Evolutionary conservation across 2,888 invertebrate species (phyloP).

Genomic region (Cancer borealis): DNA sequence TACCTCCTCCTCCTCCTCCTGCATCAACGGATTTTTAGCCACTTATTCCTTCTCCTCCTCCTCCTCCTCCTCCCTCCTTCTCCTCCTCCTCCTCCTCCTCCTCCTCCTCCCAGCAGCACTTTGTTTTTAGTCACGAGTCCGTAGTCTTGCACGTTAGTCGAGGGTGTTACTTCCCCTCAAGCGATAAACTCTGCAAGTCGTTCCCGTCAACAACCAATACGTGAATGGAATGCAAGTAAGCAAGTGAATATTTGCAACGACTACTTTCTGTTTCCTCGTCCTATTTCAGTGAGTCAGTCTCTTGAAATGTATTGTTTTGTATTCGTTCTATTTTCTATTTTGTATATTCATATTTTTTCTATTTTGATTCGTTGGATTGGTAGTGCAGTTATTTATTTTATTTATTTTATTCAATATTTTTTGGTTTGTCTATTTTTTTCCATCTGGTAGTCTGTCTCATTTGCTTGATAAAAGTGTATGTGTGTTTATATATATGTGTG

Average conservation of each 20-base stretch:
- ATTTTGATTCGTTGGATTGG: neutral
- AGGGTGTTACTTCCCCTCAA: neutral
- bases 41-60: too few species aligned
- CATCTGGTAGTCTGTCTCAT: neutral
- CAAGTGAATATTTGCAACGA: neutral
- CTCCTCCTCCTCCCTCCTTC: neutral
- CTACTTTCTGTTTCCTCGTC: neutral
- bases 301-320: neutral
- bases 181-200: neutral
- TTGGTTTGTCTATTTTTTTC: neutral
- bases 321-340: neutral
- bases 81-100: neutral
- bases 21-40: neutral
- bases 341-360: neutral
- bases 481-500: conserved; percentile 46
- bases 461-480: neutral
- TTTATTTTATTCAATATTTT: neutral
- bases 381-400: neutral
- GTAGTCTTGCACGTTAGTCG: neutral
- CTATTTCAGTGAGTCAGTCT: neutral
- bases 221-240: neutral
- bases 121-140: neutral
- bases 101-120: neutral
- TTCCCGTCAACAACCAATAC: neutral
- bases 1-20: too few species aligned